Conservation (phyloP, 2,888 invertebrate genomes). For the Meloe dianella region DNA sequence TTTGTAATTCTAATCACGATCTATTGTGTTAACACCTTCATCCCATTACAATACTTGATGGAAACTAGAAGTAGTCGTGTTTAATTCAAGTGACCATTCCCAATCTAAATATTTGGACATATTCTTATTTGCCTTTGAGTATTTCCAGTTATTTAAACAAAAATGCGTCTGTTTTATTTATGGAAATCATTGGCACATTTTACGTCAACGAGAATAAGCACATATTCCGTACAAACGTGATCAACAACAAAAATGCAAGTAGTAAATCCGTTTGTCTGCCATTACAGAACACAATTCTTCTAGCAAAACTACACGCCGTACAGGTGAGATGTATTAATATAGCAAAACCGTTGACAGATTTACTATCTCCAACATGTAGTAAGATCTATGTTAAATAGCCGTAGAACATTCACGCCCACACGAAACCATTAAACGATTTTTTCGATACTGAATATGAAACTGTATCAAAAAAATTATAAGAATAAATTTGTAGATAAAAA, state of each 20-base stretch:
- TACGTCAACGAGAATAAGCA: background rate
- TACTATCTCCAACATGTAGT: background rate
- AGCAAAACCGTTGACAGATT: background rate
- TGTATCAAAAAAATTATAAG: no score
- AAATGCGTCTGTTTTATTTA: background rate
- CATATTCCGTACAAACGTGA: background rate
- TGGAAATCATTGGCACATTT: slow-evolving; percentile 6
- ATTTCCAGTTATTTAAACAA: background rate
- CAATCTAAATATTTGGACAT: slow-evolving; percentile 5
- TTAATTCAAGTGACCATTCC: background rate
- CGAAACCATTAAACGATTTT: background rate
- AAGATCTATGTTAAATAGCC: background rate
- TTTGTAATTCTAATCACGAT: slow-evolving; percentile 4
- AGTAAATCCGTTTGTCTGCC: background rate
- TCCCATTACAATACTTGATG: slow-evolving; percentile 2
- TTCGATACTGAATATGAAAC: no score
- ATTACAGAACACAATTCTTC: background rate
- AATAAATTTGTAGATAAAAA: no score
- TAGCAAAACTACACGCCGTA: background rate
- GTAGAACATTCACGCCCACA: background rate
- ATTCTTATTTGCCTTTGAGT: background rate
- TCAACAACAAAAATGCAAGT: background rate
- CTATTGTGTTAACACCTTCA: background rate
- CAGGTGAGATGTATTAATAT: slow-evolving; percentile 7
- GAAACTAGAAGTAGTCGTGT: background rate